Base-by-base conservation (phyloP, 2,113 vertebrate genomes). In the Thunnus maccoyii region DNA sequence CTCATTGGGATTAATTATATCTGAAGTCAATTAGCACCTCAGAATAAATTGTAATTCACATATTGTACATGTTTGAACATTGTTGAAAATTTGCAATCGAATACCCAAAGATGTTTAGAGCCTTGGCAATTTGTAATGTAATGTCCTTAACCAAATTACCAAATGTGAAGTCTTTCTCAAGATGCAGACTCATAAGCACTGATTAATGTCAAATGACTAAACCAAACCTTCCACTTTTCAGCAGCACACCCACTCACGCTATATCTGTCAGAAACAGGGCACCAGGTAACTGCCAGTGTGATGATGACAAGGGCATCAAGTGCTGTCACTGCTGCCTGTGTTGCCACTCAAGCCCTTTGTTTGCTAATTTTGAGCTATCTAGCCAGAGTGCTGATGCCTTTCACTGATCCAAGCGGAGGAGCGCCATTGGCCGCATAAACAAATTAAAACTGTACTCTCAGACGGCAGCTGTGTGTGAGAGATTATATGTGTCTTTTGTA, bases 1-100 rank as follows among this genome's bases (percentile, higher is more conserved):
- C 87, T 80, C 87, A 65, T 7, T 3, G 86, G 78, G 79, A 88
- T 83, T 88, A 68, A 86, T 93, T 93, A 89, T 47, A 55, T 84
- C 62, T 81, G 50, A 86, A 86, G 76, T 83, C 72, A 77, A 72
- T 80, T 88, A 81, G 73, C 62, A 77, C 80, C 71, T 76, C 47
- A 1, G 56, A 83, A 66, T 68, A 63, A 68, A 80, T 87, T 74
- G 22, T 51, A 56, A 77, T 68, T 50, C 66, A 61, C 56, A 78
- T 68, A 25, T 65, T 68, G 52, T 58, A 52, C 69, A 15, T 50
- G 44, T 55, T 50, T 12, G 32, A 74, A 51, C 16, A 10, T 25
- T 61, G 67, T 14, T 55, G 15, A 16, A 80, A 71, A 72, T 65
- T 55, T 68, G 25, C 9, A 5, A 54, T 41, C 9, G 11, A 54